A percentile compares a stretch with the other conserved stretches of the same genome.
phyloP scores from a whole-genome alignment of 2,113 vertebrate genomes.

The Polypterus bichir region DNA sequence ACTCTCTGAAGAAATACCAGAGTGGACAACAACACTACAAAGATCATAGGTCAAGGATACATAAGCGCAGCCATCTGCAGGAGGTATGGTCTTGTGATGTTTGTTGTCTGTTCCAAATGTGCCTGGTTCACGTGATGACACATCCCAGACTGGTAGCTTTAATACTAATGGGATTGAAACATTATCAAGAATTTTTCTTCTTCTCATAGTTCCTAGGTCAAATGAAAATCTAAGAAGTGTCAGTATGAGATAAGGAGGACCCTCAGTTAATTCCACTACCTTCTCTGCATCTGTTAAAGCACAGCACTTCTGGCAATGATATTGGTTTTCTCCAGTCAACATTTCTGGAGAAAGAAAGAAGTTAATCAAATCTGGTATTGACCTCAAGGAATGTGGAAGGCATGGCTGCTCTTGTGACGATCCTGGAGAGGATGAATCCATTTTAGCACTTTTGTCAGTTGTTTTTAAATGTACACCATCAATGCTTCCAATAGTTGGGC shows the following conservation, averaged over 20 bases:
- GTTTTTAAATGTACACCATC: conserved; percentile 5
- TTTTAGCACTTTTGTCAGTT: conserved; percentile 11
- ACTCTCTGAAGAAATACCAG: conserved; percentile 56
- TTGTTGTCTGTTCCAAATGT: conserved; percentile 11
- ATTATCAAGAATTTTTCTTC: conserved; percentile 63
- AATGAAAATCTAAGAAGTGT: conserved; percentile 63
- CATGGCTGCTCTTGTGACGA: conserved; percentile 7
- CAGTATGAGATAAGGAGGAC: conserved; percentile 62
- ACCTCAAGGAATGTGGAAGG: conserved; percentile 36
- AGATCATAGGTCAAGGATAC: conserved; percentile 48
- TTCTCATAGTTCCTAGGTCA: conserved; percentile 51
- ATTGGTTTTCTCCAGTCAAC: conserved; percentile 60
- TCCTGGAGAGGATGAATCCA: not conserved
- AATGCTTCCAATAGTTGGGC: conserved; percentile 15
- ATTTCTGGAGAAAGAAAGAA: conserved; percentile 60
- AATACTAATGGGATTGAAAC: conserved; percentile 52
- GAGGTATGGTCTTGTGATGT: not conserved
- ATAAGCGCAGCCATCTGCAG: conserved; percentile 18
- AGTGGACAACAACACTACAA: conserved; percentile 63
- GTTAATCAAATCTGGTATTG: conserved; percentile 59
- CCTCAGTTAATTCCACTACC: conserved; percentile 53
- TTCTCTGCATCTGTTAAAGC: conserved; percentile 64
- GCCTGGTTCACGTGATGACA: conserved; percentile 15
- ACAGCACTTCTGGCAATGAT: conserved; percentile 55
- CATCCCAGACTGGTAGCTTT: conserved; percentile 43